Evolutionary conservation across 1,140 invertebrate species (phyloP), one percentile per base, ranked within the genome.

Genomic region (Dufourea novaeangliae): DNA sequence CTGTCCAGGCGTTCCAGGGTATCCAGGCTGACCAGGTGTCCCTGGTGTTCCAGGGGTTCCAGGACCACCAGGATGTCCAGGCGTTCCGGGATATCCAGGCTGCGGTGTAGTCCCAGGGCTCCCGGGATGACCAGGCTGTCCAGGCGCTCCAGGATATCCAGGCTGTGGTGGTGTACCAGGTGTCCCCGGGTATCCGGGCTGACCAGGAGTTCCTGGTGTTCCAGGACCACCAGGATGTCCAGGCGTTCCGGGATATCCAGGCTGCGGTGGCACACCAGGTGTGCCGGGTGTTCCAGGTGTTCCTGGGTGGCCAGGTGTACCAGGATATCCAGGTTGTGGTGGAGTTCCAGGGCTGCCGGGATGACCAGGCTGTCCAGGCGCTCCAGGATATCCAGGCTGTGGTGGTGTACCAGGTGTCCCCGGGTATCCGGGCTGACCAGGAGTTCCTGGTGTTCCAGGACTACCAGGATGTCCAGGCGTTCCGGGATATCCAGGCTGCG

Each of bases 281-380:
- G 32, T 61, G 0, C 25, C 62, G 14, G 29, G 14, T 52, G 8
- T 39, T 59, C 41, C 39, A 11, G 77, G 14, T 20, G 7, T 62
- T 0, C 25, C 56, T 0, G 34, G 34, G 1, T 44, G 17, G 32
- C 63, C 70, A n/a, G 93, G 93, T 84, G 92, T 90, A 50, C 92
- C 92, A 14, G 77, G 67, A 44, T 61, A 46, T 70, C 86, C 87
- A 61, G 88, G 83, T 25, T 29, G 34, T 8, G 50, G 50, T 56
- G 59, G 69, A 37, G 6, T 27, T 4, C 75, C 79, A 6, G 79
- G 80, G 86, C 5, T 90, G 86, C 50, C 88, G 70, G 22, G 82
- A 70, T 56, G 63, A 8, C 73, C 71, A 14, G 69, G 69, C 12
- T 2, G 27, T 17, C 73, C 71, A 14, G 69, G 62, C 25, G 8